A percentile compares a stretch with the other conserved stretches of the same genome.
These are phyloP conservation scores for Mus spretus DNA, from an alignment of 2,797 vertebrate genomes.

Conservation along the genomic window DNA sequence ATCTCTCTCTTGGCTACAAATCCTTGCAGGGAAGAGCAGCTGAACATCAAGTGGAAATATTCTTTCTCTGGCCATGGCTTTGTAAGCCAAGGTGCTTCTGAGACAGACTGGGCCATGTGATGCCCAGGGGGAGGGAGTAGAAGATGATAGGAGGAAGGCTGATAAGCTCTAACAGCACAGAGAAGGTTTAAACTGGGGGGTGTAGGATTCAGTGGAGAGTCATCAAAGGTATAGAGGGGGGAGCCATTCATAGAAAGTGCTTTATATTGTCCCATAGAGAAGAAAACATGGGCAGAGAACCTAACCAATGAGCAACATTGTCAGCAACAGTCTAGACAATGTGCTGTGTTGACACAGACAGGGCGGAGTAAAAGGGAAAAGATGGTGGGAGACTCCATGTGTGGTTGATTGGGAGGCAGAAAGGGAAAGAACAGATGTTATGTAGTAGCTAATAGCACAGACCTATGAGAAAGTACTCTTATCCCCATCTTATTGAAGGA, in stretches of 20 bases:
- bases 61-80: slow-evolving; percentile 24
- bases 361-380: background rate
- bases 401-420: background rate
- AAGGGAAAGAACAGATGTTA: background rate
- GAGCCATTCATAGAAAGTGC: background rate
- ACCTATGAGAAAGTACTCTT: background rate
- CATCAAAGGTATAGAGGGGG: background rate
- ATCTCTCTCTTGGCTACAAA: slow-evolving; percentile 68
- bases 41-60: background rate
- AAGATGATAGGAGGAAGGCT: background rate
- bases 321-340: background rate
- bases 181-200: slow-evolving; percentile 7
- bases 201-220: background rate
- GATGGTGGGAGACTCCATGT: background rate
- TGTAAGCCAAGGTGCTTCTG: slow-evolving; percentile 28
- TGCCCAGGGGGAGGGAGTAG: background rate
- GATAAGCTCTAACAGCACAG: background rate
- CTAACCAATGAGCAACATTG: background rate
- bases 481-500: background rate
- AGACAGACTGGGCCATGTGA: background rate
- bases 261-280: background rate
- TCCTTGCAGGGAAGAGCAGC: background rate
- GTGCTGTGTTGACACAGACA: background rate
- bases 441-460: background rate
- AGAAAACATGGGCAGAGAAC: background rate